These are phyloP conservation scores for Ceramica pisi DNA, from an alignment of 2,888 invertebrate genomes.

Conservation along the genomic window DNA sequence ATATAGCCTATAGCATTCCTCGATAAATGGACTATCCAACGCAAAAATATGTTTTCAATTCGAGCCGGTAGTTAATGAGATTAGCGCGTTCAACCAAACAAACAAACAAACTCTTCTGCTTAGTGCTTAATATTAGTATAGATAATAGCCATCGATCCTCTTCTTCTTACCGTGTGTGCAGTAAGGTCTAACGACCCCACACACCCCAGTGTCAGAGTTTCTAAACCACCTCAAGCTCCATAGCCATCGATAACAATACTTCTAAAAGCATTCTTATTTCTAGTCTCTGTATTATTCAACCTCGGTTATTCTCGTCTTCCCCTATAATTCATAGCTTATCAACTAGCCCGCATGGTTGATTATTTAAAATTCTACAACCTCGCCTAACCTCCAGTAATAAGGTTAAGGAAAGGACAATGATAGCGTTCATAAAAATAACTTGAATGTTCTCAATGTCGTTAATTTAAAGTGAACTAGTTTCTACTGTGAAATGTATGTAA, in stretches of 20 bases:
- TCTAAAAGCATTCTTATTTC: conserved; percentile 16
- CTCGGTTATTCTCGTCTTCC: conserved; percentile 59
- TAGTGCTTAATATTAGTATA: too few relatives aligned
- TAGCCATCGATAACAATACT: background rate
- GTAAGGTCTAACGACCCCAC: too few relatives aligned
- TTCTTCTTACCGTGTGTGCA: too few relatives aligned
- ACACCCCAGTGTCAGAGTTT: too few relatives aligned
- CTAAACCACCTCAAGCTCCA: too few relatives aligned
- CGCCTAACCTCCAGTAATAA: conserved; percentile 56
- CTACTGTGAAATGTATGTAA: conserved; percentile 53
- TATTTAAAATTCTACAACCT: conserved; percentile 41
- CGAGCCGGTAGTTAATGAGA: too few relatives aligned
- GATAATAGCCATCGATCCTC: too few relatives aligned
- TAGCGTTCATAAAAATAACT: conserved; percentile 54
- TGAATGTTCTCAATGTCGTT: conserved; percentile 40
- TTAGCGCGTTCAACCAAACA: too few relatives aligned
- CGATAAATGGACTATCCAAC: too few relatives aligned
- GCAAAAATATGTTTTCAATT: too few relatives aligned
- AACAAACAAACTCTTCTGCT: too few relatives aligned
- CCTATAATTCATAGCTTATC: conserved; percentile 64
- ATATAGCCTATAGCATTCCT: too few relatives aligned
- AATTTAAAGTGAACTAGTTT: conserved; percentile 40
- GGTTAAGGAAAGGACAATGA: conserved; percentile 61
- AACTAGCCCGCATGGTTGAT: conserved; percentile 64
- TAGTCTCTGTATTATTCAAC: conserved; percentile 41